Evolutionary conservation across 2,888 invertebrate genomes (phyloP).

Genomic region (Nematopogon swammerdamellus): DNA sequence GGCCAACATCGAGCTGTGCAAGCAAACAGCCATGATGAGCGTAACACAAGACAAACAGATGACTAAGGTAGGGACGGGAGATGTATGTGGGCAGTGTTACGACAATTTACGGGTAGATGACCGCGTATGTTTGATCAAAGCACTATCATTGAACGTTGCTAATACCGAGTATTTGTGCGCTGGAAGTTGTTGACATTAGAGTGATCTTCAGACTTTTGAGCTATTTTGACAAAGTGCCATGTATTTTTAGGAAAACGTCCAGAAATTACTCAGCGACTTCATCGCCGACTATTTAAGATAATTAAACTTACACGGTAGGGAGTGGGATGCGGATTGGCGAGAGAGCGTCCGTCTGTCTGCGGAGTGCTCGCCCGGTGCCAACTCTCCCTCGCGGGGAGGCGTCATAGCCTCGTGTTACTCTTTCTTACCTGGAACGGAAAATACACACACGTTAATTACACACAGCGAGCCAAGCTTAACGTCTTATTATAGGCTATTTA

Average conservation of each 20-base stretch:
- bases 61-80: not conserved
- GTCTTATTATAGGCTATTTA: not conserved
- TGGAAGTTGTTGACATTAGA: no score
- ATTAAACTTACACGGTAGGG: not conserved
- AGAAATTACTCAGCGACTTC: not conserved
- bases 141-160: no score
- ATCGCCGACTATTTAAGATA: not conserved
- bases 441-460: not conserved
- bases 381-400: not conserved
- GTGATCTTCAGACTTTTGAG: no score
- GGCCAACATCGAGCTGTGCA: not conserved
- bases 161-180: no score
- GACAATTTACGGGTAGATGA: not conserved
- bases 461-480: not conserved
- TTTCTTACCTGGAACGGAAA: not conserved
- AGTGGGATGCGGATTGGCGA: not conserved
- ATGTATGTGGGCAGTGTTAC: not conserved
- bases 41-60: not conserved
- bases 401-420: not conserved
- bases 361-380: not conserved
- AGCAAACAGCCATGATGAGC: not conserved
- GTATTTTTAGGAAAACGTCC: not conserved
- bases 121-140: not conserved
- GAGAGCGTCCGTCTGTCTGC: not conserved
- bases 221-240: not conserved